Evolutionary conservation across 2,797 vertebrate species (phyloP), one percentile per base, ranked within the genome.

Genomic region (Ciconia nigra): DNA sequence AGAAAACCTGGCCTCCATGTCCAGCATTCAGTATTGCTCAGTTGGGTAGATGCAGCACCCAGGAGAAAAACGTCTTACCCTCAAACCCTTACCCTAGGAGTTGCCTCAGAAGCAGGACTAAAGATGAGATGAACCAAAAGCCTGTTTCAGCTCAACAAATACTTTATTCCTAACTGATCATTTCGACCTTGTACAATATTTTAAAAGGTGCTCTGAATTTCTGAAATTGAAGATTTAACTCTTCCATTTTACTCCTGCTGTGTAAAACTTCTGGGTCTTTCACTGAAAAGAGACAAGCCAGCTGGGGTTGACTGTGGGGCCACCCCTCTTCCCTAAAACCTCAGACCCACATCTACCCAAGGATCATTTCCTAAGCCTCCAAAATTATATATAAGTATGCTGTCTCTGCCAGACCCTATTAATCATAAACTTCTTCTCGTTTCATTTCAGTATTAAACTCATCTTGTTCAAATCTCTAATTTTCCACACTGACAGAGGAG

Each of bases 391-490:
- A 39, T 93, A 95, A 93, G 96, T 87, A 59, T 44, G 70, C 93
- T 86, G 85, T 55, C 63, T 97, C 65, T 96, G 78, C 76, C 87
- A 97, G 83, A 59, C 66, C 46, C 61, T 81, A 96, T 96, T 96
- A 96, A 95, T 77, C 93, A 83, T 69, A 95, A 86, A 94, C 81
- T 96, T 94, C 67, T 88, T 76, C 91, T 95, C 69, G 41, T 93
- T 61, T 88, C 69, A 96, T 98, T 96, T 94, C 90, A 91, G 87
- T 95, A 85, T 96, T 92, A 97, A 96, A 89, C 87, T 93, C 93
- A 85, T 96, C 77, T 94, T 97, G 85, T 96, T 97, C 92, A 97
- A 89, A 97, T 96, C 93, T 97, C 93, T 97, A 96, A 97, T 97
- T 96, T 97, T 95, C 96, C 93, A 95, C 91, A 77, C 76, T 91